Base-by-base conservation (phyloP, 2,113 vertebrate species). In the Zingel zingel region DNA sequence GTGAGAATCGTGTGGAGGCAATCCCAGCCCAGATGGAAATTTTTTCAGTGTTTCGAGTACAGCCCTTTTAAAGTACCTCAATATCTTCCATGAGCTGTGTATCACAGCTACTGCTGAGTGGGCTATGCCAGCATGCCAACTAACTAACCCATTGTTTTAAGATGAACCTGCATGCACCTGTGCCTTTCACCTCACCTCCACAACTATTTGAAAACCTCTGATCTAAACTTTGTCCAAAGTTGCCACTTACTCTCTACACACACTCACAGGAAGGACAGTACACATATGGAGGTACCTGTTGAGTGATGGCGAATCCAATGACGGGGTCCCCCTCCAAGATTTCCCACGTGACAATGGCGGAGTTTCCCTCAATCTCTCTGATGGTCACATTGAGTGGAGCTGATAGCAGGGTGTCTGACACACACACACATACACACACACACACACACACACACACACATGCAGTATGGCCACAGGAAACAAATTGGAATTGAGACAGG, bases 361-460 rank as follows among this genome's bases (percentile, higher is more conserved):
- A 98, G 94, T 99, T 98, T 89, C 96, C 97, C 92, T 98, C 97
- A 75, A 99, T 95, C 84, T 97, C 96, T 93, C 95, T 97, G 93
- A 99, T 97, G 4, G 98, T 99, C 95, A 99, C 98, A 77, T 99
- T 99, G 53, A 99, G 96, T 0, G 98, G 98, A 81, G 98, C 97
- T 3, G 97, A 98, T 6, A 98, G 96, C 7, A 97, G 95, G 81
- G 97, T 95, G 92, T 99, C 97, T 99, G 95, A 81, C 39, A 64
- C 56, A 66, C 27, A 50, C 27, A 74, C 21, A 51, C 47, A 56
- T 18, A 33, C 19, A 58, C 56, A 58, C 57, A 58, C 57, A 30
- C 56, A 61, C 27, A 54, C 58, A 62, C 59, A 61, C 30, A 36
- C 33, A 63, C 71, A 79, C 70, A 62, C 67, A 81, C 67, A 69